Conservation (phyloP, 1,140 invertebrate genomes). For the Eumeta japonica region DNA sequence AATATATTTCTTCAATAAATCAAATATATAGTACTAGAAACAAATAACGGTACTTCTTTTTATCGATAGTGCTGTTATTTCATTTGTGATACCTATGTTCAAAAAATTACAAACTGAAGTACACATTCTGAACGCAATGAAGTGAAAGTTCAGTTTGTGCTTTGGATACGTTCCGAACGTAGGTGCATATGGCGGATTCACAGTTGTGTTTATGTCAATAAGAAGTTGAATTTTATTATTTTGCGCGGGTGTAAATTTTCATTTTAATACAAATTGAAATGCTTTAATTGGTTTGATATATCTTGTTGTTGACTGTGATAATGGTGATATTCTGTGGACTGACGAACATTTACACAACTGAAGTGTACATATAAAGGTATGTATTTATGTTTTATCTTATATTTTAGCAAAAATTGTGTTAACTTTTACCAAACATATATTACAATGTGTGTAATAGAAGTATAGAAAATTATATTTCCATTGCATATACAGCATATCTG, state of each 20-base stretch:
- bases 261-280: slow-evolving; percentile 38
- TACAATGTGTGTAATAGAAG: no score
- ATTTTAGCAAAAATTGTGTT: slow-evolving; percentile 3
- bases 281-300: slow-evolving; percentile 45
- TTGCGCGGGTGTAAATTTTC: slow-evolving; percentile 54
- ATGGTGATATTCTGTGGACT: slow-evolving; percentile 44
- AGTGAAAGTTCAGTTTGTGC: no score
- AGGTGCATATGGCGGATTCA: slow-evolving; percentile 53
- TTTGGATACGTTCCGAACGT: slow-evolving; percentile 46
- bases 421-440: no score
- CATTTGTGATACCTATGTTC: no score
- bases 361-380: slow-evolving; percentile 46
- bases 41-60: no score
- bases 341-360: slow-evolving; percentile 33
- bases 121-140: no score
- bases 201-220: slow-evolving; percentile 58
- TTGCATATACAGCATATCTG: neutral
- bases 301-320: slow-evolving; percentile 47
- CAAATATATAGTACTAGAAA: no score
- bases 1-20: no score
- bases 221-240: slow-evolving; percentile 49
- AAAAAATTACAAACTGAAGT: no score
- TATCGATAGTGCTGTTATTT: no score
- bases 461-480: slow-evolving; percentile 31
- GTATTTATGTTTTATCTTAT: slow-evolving; percentile 41